phyloP scores from a whole-genome alignment of 2,113 vertebrate species.

The Callionymus lyra region DNA sequence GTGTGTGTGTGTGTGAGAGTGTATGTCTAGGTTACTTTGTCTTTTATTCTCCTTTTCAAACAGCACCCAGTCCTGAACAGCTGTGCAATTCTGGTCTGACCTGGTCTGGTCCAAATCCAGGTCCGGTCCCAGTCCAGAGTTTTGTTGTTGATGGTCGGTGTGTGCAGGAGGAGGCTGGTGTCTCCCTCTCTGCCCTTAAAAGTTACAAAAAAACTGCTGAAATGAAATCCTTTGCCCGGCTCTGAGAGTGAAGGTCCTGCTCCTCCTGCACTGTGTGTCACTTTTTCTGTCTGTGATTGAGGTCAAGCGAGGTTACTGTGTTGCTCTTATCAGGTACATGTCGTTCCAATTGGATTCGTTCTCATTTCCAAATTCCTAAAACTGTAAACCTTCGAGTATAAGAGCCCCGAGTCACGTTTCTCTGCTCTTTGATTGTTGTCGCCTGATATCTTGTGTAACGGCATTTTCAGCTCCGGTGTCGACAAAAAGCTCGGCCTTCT shows the following conservation, averaged over 20 bases:
- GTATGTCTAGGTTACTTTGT: conserved; percentile 37
- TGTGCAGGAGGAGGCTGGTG: conserved; percentile 26
- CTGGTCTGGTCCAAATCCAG: conserved; percentile 37
- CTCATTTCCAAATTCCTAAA: conserved; percentile 25
- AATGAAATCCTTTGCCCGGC: not conserved
- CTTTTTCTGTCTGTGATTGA: conserved; percentile 43
- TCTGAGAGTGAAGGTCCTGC: conserved; percentile 30
- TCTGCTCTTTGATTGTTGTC: conserved; percentile 37
- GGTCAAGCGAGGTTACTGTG: conserved; percentile 54
- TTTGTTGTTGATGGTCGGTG: conserved; percentile 39
- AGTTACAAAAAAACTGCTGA: not conserved
- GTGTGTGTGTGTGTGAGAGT: conserved; percentile 52
- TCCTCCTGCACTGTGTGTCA: conserved; percentile 40
- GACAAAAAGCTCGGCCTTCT: conserved; percentile 36
- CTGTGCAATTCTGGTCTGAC: conserved; percentile 41
- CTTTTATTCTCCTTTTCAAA: conserved; percentile 39
- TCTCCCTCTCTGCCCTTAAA: conserved; percentile 28
- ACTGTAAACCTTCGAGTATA: conserved; percentile 77
- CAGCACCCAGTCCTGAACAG: conserved; percentile 49
- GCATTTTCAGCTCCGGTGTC: conserved; percentile 50
- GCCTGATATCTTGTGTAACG: conserved; percentile 44
- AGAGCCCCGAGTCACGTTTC: conserved; percentile 50
- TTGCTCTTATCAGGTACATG: conserved; percentile 16
- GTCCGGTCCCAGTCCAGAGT: conserved; percentile 35
- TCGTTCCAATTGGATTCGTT: conserved; percentile 17